phyloP scores from a whole-genome alignment of 2,797 vertebrate species.

The Characodon lateralis region DNA sequence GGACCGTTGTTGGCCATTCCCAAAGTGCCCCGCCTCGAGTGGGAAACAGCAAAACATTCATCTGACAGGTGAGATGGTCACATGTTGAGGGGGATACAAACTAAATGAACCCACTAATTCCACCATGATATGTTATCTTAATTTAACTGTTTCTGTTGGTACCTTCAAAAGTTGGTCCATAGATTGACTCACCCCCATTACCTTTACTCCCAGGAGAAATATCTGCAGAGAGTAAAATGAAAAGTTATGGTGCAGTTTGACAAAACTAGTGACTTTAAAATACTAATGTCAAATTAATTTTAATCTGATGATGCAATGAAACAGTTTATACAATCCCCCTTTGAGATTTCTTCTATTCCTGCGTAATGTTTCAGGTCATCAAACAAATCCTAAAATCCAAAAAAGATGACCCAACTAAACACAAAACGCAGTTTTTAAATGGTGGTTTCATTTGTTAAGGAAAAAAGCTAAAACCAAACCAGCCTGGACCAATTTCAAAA shows the following conservation, averaged over 20 bases:
- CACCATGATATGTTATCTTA: neutral
- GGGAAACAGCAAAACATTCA: conserved; percentile 86
- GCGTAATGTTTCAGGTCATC: neutral
- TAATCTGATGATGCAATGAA: neutral
- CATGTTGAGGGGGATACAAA: neutral
- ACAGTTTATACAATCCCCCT: neutral
- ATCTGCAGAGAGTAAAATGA: conserved; percentile 73
- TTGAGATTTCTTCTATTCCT: neutral
- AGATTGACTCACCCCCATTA: conserved; percentile 87
- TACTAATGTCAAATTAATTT: neutral
- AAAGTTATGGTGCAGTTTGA: neutral
- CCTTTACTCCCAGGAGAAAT: conserved; percentile 82
- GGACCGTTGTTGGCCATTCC: conserved; percentile 89
- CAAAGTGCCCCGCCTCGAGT: conserved; percentile 84
- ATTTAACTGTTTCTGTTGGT: conserved; percentile 11
- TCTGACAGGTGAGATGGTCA: conserved; percentile 70
- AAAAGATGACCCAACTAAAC: neutral
- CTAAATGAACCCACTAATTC: neutral
- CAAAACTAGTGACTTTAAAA: neutral
- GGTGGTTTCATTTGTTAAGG: no score
- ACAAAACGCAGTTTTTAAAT: neutral
- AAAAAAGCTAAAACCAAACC: no score
- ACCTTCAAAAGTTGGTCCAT: conserved; percentile 90
- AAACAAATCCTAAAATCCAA: neutral
- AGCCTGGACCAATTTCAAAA: no score